A percentile compares a stretch with the other conserved stretches of the same genome.
Evolutionary conservation across 2,797 vertebrate genomes (phyloP).

Genomic region (Cygnus olor): DNA sequence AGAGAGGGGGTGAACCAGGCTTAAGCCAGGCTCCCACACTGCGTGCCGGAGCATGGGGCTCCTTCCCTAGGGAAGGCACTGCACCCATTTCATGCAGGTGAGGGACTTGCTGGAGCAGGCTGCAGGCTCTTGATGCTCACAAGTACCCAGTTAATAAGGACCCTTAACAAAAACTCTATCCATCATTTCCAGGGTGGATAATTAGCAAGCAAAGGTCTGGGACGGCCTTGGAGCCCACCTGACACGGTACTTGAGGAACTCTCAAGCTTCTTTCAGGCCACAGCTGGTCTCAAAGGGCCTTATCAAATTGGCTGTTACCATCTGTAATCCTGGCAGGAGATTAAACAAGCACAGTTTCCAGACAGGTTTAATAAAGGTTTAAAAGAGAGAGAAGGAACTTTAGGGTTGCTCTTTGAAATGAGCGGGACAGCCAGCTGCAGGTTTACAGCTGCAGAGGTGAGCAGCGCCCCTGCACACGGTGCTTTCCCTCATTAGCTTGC

Average conservation of each 20-base stretch:
- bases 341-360: neutral
- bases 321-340: constrained; percentile 2
- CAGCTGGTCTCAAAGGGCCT: neutral
- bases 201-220: neutral
- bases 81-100: neutral
- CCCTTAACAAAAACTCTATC: neutral
- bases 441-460: neutral
- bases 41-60: rapidly evolving
- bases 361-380: neutral
- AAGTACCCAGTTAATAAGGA: neutral
- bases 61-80: neutral
- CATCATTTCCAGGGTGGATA: neutral
- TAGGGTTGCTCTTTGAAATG: neutral
- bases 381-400: neutral
- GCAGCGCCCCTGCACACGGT: rapidly evolving
- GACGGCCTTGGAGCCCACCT: neutral
- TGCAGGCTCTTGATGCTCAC: neutral
- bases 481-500: neutral
- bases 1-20: neutral
- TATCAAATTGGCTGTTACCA: neutral
- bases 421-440: constrained; percentile 1
- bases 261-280: neutral
- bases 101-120: neutral
- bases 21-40: neutral
- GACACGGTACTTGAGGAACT: neutral